Percentiles rank a stretch among this genome's conserved stretches.
Conservation (phyloP, 2,888 invertebrate genomes). For the Mesorhabditis spiculigera region DNA sequence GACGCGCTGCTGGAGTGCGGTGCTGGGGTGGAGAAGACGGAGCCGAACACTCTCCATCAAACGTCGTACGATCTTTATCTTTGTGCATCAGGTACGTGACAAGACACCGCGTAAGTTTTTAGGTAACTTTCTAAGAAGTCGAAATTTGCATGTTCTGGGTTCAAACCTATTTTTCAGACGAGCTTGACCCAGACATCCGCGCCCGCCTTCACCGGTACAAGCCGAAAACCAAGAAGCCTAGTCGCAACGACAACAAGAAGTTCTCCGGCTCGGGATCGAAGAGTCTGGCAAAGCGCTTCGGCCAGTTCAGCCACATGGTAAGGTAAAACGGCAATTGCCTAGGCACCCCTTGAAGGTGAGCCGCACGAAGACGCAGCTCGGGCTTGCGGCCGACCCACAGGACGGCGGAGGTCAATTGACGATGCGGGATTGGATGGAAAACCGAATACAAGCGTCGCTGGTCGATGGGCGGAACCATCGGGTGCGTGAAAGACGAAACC, state of each 20-base stretch:
- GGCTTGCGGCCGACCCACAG: neutral
- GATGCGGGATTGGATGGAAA: slow-evolving; percentile 1
- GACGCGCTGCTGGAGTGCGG: neutral
- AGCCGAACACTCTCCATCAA: slow-evolving; percentile 2
- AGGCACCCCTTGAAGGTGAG: neutral
- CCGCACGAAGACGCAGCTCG: neutral
- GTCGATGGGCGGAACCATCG: slow-evolving; percentile 5
- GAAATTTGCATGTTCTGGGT: neutral
- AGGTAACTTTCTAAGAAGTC: neutral
- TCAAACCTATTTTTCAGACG: neutral
- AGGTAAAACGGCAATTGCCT: neutral
- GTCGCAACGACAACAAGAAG: neutral
- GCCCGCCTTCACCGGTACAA: neutral
- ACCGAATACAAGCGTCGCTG: slow-evolving; percentile 2
- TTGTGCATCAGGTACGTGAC: neutral
- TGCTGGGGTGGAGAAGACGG: neutral
- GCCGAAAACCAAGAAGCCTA: neutral
- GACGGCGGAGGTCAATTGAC: neutral
- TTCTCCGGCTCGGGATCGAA: neutral
- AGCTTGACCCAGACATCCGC: neutral
- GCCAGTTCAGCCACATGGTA: neutral
- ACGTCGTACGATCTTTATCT: neutral
- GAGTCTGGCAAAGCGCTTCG: neutral
- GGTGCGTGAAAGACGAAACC: neutral
- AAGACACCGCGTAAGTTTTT: neutral